phyloP scores from a whole-genome alignment of 1,140 invertebrate genomes.

The Dendroctonus ponderosae region DNA sequence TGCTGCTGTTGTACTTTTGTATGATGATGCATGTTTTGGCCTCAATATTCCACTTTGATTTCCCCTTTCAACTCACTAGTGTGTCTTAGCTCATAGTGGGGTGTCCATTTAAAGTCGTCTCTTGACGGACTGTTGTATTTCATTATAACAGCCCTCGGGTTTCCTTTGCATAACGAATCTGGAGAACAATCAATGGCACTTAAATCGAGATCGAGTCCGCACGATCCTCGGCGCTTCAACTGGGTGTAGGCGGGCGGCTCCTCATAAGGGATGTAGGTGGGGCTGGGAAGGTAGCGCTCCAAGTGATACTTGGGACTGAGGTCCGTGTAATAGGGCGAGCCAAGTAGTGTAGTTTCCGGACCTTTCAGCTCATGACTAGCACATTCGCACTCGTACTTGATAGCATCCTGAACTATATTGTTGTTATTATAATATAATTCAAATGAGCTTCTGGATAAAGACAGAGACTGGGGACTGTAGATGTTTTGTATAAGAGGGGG shows the following conservation, averaged over 20 bases:
- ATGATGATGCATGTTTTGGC: conserved; percentile 18
- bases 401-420: conserved; percentile 45
- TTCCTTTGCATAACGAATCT: conserved; percentile 57
- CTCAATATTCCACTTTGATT: conserved; percentile 42
- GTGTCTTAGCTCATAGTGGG: conserved; percentile 54
- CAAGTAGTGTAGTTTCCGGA: conserved; percentile 45
- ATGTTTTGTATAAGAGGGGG: conserved; percentile 53
- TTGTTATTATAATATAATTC: conserved; percentile 42
- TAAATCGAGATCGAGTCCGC: conserved; percentile 56
- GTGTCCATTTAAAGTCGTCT: conserved; percentile 63
- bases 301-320: conserved; percentile 30
- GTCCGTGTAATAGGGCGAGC: conserved; percentile 41
- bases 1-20: too few species aligned
- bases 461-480: conserved; percentile 38
- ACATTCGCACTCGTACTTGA: conserved; percentile 37
- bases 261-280: conserved; percentile 33
- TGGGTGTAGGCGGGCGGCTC: conserved; percentile 29
- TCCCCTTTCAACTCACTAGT: conserved; percentile 36
- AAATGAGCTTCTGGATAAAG: too few species aligned
- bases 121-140: conserved; percentile 63
- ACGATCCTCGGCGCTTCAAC: conserved; percentile 48
- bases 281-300: conserved; percentile 11
- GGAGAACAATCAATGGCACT: conserved; percentile 55
- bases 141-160: conserved; percentile 61
- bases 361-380: conserved; percentile 39